Evolutionary conservation across 2,888 invertebrate species (phyloP).

Genomic region (Meandrusa payeni): DNA sequence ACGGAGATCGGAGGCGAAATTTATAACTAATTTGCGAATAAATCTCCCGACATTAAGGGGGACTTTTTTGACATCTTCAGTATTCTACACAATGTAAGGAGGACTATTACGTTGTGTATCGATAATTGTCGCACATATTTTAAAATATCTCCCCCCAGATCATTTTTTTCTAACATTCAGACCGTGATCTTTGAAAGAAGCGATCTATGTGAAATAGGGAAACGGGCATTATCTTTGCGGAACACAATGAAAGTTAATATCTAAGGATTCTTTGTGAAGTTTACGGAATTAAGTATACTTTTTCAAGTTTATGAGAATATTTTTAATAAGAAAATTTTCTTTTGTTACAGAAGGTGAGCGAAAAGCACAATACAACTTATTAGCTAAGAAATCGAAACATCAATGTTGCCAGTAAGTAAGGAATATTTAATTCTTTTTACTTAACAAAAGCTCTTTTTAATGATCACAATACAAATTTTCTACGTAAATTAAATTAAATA

Average conservation of each 20-base stretch:
- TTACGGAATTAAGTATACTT: constrained; percentile 35
- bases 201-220: constrained; percentile 40
- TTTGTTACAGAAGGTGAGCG: constrained; percentile 79
- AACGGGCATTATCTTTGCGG: constrained; percentile 46
- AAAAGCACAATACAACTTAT: constrained; percentile 29
- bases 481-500: too few species aligned
- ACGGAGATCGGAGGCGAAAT: constrained; percentile 57
- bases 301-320: constrained; percentile 43
- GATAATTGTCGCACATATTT: constrained; percentile 82
- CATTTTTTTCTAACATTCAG: constrained; percentile 29
- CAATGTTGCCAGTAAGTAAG: too few species aligned
- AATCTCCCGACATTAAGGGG: constrained; percentile 69
- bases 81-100: constrained; percentile 64
- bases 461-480: too few species aligned
- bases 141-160: constrained; percentile 60
- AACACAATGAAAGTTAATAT: constrained; percentile 35
- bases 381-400: constrained; percentile 29
- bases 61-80: constrained; percentile 57
- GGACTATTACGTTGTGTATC: constrained; percentile 77
- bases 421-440: too few species aligned
- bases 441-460: too few species aligned
- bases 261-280: constrained; percentile 34
- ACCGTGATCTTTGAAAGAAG: constrained; percentile 15
- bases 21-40: constrained; percentile 80
- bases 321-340: constrained; percentile 46